phyloP scores from a whole-genome alignment of 1,140 invertebrate species.

The Drosophila setifemur region DNA sequence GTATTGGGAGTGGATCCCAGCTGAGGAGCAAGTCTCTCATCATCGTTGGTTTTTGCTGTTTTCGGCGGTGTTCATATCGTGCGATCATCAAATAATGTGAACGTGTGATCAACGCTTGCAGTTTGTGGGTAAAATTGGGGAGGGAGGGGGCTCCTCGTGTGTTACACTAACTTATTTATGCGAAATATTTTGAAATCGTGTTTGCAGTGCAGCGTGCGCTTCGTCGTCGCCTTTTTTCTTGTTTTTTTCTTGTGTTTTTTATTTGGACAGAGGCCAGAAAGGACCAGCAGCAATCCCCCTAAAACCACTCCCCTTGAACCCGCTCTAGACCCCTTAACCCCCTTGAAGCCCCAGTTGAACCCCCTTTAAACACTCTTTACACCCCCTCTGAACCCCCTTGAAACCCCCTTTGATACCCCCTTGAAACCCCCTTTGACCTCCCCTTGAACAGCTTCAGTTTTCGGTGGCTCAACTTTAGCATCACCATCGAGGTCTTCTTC shows the following conservation, averaged over 20 bases:
- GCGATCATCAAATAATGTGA: conserved; percentile 82
- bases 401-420: too few species aligned
- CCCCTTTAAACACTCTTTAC: too few species aligned
- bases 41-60: conserved; percentile 38
- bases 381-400: too few species aligned
- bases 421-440: too few species aligned
- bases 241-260: background rate
- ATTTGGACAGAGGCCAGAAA: conserved; percentile 39
- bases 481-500: conserved; percentile 49
- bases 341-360: too few species aligned
- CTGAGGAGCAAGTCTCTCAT: conserved; percentile 39
- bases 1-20: conserved; percentile 3
- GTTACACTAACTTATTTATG: conserved; percentile 82
- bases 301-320: conserved; percentile 32
- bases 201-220: conserved; percentile 76
- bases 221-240: conserved; percentile 21
- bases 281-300: conserved; percentile 10
- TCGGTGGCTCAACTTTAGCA: conserved; percentile 36
- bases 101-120: conserved; percentile 79
- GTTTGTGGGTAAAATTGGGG: background rate
- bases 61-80: conserved; percentile 71
- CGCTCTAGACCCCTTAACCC: too few species aligned
- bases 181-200: conserved; percentile 81
- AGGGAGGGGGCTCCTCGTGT: conserved; percentile 50
- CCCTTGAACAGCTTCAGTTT: conserved; percentile 24